Percentiles rank a stretch among this genome's conserved stretches.
These are phyloP conservation scores for Tolypeutes matacus DNA, from an alignment of 2,797 vertebrate species.

Conservation along the genomic window DNA sequence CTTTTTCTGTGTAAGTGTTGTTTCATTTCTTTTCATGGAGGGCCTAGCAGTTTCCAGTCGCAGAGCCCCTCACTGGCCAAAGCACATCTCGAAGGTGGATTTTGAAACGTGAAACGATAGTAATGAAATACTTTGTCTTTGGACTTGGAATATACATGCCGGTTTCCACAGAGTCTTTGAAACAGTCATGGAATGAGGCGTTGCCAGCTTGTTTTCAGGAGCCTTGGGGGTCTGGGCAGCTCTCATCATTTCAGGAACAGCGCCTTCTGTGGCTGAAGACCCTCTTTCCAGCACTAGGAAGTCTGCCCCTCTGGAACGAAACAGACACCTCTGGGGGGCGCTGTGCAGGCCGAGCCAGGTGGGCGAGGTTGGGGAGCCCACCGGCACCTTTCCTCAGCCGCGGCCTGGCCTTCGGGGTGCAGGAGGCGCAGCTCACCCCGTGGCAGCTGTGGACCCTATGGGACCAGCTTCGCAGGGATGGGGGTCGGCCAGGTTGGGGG, in stretches of 20 bases:
- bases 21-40: neutral
- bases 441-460: neutral
- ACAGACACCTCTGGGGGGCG: neutral
- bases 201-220: neutral
- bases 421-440: neutral
- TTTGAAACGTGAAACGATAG: neutral
- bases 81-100: neutral
- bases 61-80: neutral
- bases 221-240: neutral
- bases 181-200: neutral
- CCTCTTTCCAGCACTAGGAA: neutral
- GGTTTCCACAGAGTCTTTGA: neutral
- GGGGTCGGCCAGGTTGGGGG: no score
- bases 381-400: no score
- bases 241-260: neutral
- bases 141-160: neutral
- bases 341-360: neutral
- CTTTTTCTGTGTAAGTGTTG: neutral
- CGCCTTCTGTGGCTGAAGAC: neutral
- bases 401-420: neutral
- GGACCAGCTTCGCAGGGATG: neutral
- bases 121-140: neutral
- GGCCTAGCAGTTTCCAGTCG: neutral
- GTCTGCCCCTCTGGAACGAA: neutral
- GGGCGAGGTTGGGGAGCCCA: fast-evolving